A percentile compares a stretch with the other conserved stretches of the same genome.
Conservation (phyloP, 2,113 vertebrate genomes). For the Gasterosteus aculeatus region DNA sequence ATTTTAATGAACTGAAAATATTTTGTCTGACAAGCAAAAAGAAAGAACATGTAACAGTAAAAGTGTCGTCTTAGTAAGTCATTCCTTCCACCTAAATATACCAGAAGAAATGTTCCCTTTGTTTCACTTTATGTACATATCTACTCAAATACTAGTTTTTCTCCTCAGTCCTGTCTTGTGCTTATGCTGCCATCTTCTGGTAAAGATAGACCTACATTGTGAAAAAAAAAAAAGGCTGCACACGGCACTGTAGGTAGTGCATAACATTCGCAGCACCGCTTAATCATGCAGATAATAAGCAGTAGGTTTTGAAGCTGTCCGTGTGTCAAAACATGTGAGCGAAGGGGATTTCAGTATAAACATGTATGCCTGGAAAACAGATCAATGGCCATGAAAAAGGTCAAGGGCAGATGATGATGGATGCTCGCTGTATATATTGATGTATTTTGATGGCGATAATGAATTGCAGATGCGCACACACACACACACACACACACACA, state of each 20-base stretch:
- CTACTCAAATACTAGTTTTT: slow-evolving; percentile 15
- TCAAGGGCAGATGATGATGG: slow-evolving; percentile 76
- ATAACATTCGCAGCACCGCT: slow-evolving; percentile 66
- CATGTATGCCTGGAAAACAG: slow-evolving; percentile 75
- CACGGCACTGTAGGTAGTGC: slow-evolving; percentile 46
- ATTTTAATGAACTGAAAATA: slow-evolving; percentile 41
- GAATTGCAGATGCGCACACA: slow-evolving; percentile 61
- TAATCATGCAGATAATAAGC: slow-evolving; percentile 76
- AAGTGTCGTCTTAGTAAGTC: slow-evolving; percentile 25
- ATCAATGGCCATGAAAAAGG: slow-evolving; percentile 80
- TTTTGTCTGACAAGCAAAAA: slow-evolving; percentile 21
- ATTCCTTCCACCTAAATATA: slow-evolving; percentile 33
- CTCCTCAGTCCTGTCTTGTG: slow-evolving; percentile 12
- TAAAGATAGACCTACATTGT: neutral
- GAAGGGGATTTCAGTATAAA: slow-evolving; percentile 63
- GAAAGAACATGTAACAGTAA: slow-evolving; percentile 3
- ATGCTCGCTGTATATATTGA: slow-evolving; percentile 73
- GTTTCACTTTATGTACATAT: slow-evolving; percentile 21
- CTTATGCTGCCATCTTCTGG: slow-evolving; percentile 77
- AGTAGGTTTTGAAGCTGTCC: slow-evolving; percentile 54
- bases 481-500: neutral
- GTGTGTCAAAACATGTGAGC: slow-evolving; percentile 41
- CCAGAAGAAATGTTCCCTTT: slow-evolving; percentile 16
- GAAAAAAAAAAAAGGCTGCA: slow-evolving; percentile 13
- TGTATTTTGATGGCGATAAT: slow-evolving; percentile 60